Base-by-base conservation (phyloP, 2,888 invertebrate species). In the Perizoma flavofasciatum region DNA sequence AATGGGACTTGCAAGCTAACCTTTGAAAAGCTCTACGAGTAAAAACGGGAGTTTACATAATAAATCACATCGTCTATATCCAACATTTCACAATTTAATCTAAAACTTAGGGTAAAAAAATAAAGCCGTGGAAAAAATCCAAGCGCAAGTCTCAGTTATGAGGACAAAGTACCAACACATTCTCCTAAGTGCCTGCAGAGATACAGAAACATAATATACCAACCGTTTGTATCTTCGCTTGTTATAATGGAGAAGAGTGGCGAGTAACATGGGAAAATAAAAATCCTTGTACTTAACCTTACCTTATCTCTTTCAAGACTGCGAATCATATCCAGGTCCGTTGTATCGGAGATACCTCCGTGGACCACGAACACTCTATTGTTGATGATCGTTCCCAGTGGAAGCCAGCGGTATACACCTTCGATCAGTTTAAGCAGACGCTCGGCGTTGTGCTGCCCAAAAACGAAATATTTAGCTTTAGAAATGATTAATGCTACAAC, bases 401-500 rank as follows among this genome's bases (percentile, higher is more conserved):
- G 98, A 64, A 98, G 93, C 97, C 98, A 98, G 64, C 97, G 95
- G 86, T 98, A 98, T 39, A 98, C 96, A 69, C 97, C 96, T 82
- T 98, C 97, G 64, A 98, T 96, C 73, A 98, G 89, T 74, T 95
- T 95, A 67, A 97, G 89, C 49, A 98, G 92, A 65, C 95, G 94
- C 72, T 96, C 95, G 6, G 96, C 94, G 79, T 96, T 96, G 77
- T 95, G 94, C 96, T 96, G 81, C 4, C 82, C 7, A 83, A 65
- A 67, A 48, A 49, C 39, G 22, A 46, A 49, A 48, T 22, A 41
- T 6, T 4, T 37, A 61, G 58, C 22, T 54, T 50, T 43, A 46
- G 9, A 41, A 54, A 50, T 59, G 33, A 50, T 55, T 49, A 22
- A 39, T 44, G 44, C 35, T 46, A 22, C 8, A 33, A 22, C 22